A percentile compares a stretch with the other conserved stretches of the same genome.
These are phyloP conservation scores for Anguilla anguilla DNA, from an alignment of 2,797 vertebrate species.

Conservation along the genomic window DNA sequence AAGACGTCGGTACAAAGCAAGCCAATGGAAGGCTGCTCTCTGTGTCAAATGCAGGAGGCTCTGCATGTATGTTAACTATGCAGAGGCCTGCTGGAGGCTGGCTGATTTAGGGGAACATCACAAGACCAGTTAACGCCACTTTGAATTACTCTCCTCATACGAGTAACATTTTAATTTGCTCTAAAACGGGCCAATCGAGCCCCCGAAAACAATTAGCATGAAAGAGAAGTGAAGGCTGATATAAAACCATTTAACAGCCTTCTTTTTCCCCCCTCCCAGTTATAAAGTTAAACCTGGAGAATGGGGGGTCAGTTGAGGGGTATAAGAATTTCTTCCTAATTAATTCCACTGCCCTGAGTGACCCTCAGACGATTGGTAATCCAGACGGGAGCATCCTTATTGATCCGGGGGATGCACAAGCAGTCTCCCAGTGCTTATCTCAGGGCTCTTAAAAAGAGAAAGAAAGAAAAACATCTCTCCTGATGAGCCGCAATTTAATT, in stretches of 20 bases:
- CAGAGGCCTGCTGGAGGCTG: background rate
- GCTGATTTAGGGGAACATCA: constrained; percentile 17
- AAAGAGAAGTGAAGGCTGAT: constrained; percentile 46
- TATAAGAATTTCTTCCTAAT: constrained; percentile 87
- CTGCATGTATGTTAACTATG: background rate
- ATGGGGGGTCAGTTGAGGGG: constrained; percentile 50
- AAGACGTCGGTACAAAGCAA: background rate
- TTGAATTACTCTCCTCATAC: constrained; percentile 38
- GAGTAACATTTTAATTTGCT: constrained; percentile 47
- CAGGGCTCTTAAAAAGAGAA: constrained; percentile 79
- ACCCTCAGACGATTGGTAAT: constrained; percentile 86
- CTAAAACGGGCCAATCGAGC: constrained; percentile 48
- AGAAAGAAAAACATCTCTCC: constrained; percentile 73
- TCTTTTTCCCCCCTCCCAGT: constrained; percentile 45
- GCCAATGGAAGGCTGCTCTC: background rate
- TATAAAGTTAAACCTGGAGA: constrained; percentile 57
- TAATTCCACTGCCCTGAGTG: constrained; percentile 87
- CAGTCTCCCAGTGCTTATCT: constrained; percentile 87
- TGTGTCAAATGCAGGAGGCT: background rate
- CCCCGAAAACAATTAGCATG: constrained; percentile 50
- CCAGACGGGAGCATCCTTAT: constrained; percentile 91
- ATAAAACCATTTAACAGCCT: constrained; percentile 47
- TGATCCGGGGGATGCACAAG: constrained; percentile 85
- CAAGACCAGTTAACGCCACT: constrained; percentile 25
- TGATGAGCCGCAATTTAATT: constrained; percentile 95